phyloP scores from a whole-genome alignment of 1,140 invertebrate genomes.

The Chymomyza costata region DNA sequence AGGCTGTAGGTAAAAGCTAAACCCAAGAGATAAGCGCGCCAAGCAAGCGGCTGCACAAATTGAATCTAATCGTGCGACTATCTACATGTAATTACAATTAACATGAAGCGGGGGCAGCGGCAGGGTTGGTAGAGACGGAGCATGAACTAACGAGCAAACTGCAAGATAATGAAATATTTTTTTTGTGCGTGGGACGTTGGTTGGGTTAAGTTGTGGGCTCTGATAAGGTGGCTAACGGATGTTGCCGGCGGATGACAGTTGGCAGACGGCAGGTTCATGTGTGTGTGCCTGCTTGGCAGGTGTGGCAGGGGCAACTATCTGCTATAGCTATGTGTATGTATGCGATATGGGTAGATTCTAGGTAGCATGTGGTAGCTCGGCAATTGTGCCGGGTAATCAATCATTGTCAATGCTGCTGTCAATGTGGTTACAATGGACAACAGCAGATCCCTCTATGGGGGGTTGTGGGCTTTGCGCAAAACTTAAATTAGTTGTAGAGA shows the following conservation, averaged over 20 bases:
- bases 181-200: constrained; percentile 10
- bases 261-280: constrained; percentile 20
- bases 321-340: no score
- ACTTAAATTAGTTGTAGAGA: constrained; percentile 46
- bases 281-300: constrained; percentile 21
- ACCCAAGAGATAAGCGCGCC: constrained; percentile 15
- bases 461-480: constrained; percentile 23
- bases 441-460: constrained; percentile 14
- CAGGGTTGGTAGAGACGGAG: constrained; percentile 1
- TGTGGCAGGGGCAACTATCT: constrained; percentile 6
- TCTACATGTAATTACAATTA: constrained; percentile 72
- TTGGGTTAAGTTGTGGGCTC: constrained; percentile 16
- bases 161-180: constrained; percentile 67
- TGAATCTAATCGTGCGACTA: constrained; percentile 69
- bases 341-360: constrained; percentile 25
- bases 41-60: constrained; percentile 43
- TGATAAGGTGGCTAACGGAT: constrained; percentile 13
- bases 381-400: constrained; percentile 60
- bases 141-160: constrained; percentile 46
- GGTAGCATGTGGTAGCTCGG: constrained; percentile 51
- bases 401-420: constrained; percentile 71
- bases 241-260: not conserved
- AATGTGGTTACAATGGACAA: no score
- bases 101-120: constrained; percentile 18
- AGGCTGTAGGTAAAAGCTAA: constrained; percentile 20